Evolutionary conservation across 2,797 vertebrate species (phyloP).

Genomic region (Benthosema pterotum): DNA sequence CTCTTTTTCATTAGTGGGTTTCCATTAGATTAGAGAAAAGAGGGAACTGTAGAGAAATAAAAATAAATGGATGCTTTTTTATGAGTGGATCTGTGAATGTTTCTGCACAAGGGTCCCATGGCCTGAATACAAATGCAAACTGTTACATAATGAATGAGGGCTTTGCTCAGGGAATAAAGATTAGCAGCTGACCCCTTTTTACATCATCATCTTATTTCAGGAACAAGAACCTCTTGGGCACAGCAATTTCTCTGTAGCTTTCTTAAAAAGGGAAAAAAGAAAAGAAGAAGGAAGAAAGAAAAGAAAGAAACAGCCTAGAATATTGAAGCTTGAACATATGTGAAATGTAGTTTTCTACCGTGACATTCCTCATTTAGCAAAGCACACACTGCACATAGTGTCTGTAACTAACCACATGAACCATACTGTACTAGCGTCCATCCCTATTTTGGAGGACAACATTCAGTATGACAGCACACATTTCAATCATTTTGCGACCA

Average conservation of each 20-base stretch:
- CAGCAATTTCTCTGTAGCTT: slow-evolving; percentile 51
- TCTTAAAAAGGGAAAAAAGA: slow-evolving; percentile 9
- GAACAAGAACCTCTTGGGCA: slow-evolving; percentile 69
- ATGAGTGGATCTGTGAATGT: slow-evolving; percentile 68
- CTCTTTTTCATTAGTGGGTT: slow-evolving; percentile 24
- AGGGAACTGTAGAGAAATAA: slow-evolving; percentile 42
- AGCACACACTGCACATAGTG: slow-evolving; percentile 1
- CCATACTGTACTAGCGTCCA: no score
- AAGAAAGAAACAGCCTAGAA: slow-evolving; percentile 32
- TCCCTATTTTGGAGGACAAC: no score
- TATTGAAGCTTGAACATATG: slow-evolving; percentile 17
- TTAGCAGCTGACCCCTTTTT: slow-evolving; percentile 81
- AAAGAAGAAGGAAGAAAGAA: no score
- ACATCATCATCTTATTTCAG: slow-evolving; percentile 80
- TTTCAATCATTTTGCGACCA: no score
- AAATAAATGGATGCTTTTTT: slow-evolving; percentile 67
- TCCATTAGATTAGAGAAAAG: slow-evolving; percentile 40
- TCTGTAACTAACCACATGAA: neutral
- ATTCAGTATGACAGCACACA: no score
- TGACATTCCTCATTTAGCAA: slow-evolving; percentile 33
- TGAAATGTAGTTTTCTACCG: slow-evolving; percentile 15
- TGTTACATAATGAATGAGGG: slow-evolving; percentile 85
- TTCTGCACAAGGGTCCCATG: slow-evolving; percentile 71
- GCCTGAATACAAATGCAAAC: slow-evolving; percentile 82
- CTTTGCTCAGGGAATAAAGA: slow-evolving; percentile 82